A percentile compares a stretch with the other conserved stretches of the same genome.
These are phyloP conservation scores for Drosophila punjabiensis DNA, from an alignment of 1,140 invertebrate species.

Conservation along the genomic window DNA sequence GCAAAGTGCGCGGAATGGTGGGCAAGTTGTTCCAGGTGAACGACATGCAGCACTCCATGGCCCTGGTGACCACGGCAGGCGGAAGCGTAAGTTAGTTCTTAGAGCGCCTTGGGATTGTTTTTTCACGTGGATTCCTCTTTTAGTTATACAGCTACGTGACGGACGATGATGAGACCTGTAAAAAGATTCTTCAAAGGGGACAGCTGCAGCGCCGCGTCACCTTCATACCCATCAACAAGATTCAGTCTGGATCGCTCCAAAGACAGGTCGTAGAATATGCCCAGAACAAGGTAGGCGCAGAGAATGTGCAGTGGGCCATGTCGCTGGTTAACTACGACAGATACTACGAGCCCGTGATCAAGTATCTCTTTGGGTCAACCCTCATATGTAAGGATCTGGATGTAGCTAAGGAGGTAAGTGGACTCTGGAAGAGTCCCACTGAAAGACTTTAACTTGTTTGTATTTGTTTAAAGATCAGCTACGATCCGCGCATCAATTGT, in stretches of 20 bases:
- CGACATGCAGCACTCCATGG: slow-evolving; percentile 91
- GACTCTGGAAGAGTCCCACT: not conserved
- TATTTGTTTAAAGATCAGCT: slow-evolving; percentile 87
- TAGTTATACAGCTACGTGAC: slow-evolving; percentile 97
- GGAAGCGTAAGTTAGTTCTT: slow-evolving; percentile 88
- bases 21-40: slow-evolving; percentile 91
- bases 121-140: slow-evolving; percentile 59
- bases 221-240: slow-evolving; percentile 97
- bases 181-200: slow-evolving; percentile 93
- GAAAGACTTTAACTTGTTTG: not conserved
- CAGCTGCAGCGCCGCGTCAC: slow-evolving; percentile 92
- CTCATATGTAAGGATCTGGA: slow-evolving; percentile 94
- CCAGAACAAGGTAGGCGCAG: slow-evolving; percentile 89
- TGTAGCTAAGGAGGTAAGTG: slow-evolving; percentile 90
- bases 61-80: slow-evolving; percentile 95
- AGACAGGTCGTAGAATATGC: slow-evolving; percentile 88
- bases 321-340: slow-evolving; percentile 92
- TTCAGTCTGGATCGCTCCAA: slow-evolving; percentile 89
- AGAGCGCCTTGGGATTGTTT: not conserved
- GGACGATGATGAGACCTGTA: slow-evolving; percentile 94
- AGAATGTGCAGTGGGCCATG: slow-evolving; percentile 94
- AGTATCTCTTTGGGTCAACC: slow-evolving; percentile 94
- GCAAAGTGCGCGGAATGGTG: slow-evolving; percentile 92
- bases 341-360: slow-evolving; percentile 91
- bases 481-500: slow-evolving; percentile 90